Evolutionary conservation across 2,797 vertebrate genomes (phyloP), one percentile per base, ranked within the genome.

Genomic region (Acipenser ruthenus): DNA sequence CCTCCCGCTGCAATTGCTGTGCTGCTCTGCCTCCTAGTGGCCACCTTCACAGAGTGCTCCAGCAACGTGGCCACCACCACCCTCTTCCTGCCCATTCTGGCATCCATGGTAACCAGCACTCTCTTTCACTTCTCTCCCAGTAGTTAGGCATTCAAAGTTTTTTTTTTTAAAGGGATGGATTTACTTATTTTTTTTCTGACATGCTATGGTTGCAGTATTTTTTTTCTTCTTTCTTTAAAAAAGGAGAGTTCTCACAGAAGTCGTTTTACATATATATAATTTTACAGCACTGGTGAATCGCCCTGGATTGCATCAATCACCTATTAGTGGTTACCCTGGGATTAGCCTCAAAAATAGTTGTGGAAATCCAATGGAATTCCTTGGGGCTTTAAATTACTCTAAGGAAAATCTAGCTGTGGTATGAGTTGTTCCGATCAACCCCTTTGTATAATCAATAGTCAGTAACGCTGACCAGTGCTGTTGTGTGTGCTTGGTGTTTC

Each of bases 61-160:
- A 97, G 95, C 80, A 98, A 98, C 1, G 93, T 93, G 3, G 92
- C 96, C 76, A 96, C 95, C 74, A 95, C 92, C 69, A 95, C 94
- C 0, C 84, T 97, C 67, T 95, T 98, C 71, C 86, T 97, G 66
- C 96, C 95, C 67, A 93, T 98, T 13, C 76, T 98, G 77, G 92
- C 86, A 49, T 92, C 93, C 47, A 91, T 97, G 95, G 94, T 96
- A 79, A 85, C 85, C 8, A 5, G 0, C 9, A 23, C 66, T 60
- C 49, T 6, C n/a, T 10, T 15, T 13, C 63, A 64, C 55, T 61
- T n/a, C 8, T 5, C n/a, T 6, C 6, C 49, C 6, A 6, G 6
- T 7, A 8, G 8, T 52, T n/a, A 58, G 10, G 61, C n/a, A 3
- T 2, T 23, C 53, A 55, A 7, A 8, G 6, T 23, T 18, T 18